Percentiles rank a stretch among this genome's conserved stretches.
phyloP scores from a whole-genome alignment of 2,113 vertebrate species.

The Ciconia stormi region DNA sequence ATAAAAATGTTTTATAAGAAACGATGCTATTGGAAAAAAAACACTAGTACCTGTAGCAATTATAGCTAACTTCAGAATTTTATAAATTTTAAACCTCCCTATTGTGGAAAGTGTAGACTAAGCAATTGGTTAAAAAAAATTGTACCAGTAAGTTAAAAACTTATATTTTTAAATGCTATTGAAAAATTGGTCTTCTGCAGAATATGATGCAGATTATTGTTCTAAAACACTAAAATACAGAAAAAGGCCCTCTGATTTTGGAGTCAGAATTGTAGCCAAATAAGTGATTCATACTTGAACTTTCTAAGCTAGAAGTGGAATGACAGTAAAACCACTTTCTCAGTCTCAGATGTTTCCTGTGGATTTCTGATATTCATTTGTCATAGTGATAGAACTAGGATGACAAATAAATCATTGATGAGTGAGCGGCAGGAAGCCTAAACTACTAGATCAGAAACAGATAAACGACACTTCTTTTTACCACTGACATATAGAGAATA shows the following conservation, averaged over 20 bases:
- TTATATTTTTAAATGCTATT: background rate
- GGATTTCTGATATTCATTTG: background rate
- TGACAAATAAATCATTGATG: background rate
- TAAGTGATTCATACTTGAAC: background rate
- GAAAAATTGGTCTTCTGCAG: background rate
- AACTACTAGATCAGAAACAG: background rate
- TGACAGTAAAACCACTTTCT: background rate
- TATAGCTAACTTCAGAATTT: background rate
- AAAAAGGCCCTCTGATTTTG: background rate
- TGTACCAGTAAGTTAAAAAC: background rate
- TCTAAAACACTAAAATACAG: background rate
- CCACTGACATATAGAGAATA: background rate
- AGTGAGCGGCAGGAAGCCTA: background rate
- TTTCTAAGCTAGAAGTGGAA: background rate
- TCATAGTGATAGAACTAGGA: background rate
- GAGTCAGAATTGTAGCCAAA: background rate
- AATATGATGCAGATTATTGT: background rate
- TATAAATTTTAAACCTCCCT: background rate
- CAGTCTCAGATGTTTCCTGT: background rate
- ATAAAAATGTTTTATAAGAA: background rate
- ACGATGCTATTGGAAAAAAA: background rate
- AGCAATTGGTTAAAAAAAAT: background rate
- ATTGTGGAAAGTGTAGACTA: background rate
- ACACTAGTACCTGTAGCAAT: background rate
- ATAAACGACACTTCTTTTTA: background rate